A percentile compares a stretch with the other conserved stretches of the same genome.
Conservation (phyloP, 2,113 vertebrate species). For the Chiloscyllium plagiosum region DNA sequence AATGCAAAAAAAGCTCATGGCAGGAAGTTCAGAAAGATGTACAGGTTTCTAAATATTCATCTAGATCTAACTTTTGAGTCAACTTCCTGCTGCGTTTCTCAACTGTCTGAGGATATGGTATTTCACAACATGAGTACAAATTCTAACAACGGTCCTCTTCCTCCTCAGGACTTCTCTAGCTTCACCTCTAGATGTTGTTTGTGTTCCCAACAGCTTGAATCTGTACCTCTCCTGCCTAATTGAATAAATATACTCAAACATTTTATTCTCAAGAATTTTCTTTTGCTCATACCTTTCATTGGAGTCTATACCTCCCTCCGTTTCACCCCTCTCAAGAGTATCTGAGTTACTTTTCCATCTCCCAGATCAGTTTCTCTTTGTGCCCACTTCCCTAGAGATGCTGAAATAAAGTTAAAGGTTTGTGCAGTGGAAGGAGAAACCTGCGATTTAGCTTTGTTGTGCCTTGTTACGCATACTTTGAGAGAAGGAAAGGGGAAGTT, state of each 20-base stretch:
- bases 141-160: background rate
- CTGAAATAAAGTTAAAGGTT: background rate
- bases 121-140: background rate
- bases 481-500: background rate
- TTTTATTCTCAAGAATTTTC: background rate
- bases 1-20: background rate
- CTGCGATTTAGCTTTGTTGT: background rate
- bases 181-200: background rate
- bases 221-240: background rate
- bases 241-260: background rate
- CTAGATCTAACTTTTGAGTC: background rate
- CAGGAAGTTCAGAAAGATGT: background rate
- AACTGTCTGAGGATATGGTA: background rate
- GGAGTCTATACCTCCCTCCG: background rate
- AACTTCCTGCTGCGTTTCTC: background rate
- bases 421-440: background rate
- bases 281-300: background rate
- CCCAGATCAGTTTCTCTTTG: background rate
- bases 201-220: background rate
- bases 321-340: background rate
- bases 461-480: background rate
- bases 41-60: background rate
- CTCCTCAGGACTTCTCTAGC: background rate
- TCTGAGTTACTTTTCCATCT: background rate
- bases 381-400: background rate